These are phyloP conservation scores for Tadarida brasiliensis DNA, from an alignment of 2,797 vertebrate species.

Conservation along the genomic window DNA sequence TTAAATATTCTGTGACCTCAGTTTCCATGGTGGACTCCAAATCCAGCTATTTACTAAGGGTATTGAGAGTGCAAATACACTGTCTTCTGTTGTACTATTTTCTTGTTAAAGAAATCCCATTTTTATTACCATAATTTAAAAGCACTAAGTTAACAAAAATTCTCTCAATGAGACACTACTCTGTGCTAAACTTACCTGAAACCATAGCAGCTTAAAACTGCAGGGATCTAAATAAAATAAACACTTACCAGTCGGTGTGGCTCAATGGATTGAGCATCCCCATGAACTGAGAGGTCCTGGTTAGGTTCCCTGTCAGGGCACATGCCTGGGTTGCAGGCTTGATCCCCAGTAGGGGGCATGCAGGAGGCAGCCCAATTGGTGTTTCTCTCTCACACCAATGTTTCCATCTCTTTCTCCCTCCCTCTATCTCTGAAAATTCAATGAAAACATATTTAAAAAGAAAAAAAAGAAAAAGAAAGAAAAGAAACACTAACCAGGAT, in stretches of 20 bases:
- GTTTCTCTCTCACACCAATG: too few species aligned
- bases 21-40: not conserved
- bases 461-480: too few species aligned
- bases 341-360: too few species aligned
- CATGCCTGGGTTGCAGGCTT: too few species aligned
- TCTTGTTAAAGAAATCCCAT: not conserved
- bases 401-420: too few species aligned
- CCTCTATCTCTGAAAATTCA: too few species aligned
- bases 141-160: not conserved
- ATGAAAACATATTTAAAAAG: too few species aligned
- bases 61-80: not conserved
- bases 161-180: not conserved
- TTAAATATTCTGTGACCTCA: not conserved
- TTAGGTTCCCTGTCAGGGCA: too few species aligned
- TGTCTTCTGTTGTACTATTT: not conserved
- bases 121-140: conserved; percentile 3
- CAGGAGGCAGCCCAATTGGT: too few species aligned
- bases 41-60: not conserved
- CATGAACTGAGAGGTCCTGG: too few species aligned
- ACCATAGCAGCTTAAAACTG: not conserved
- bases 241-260: too few species aligned
- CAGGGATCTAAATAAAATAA: conserved; percentile 1
- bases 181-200: not conserved
- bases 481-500: not conserved
- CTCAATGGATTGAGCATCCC: too few species aligned